These are phyloP conservation scores for Anthopleura xanthogrammica DNA, from an alignment of 92 coral and sea anemone genomes.

Conservation along the genomic window DNA sequence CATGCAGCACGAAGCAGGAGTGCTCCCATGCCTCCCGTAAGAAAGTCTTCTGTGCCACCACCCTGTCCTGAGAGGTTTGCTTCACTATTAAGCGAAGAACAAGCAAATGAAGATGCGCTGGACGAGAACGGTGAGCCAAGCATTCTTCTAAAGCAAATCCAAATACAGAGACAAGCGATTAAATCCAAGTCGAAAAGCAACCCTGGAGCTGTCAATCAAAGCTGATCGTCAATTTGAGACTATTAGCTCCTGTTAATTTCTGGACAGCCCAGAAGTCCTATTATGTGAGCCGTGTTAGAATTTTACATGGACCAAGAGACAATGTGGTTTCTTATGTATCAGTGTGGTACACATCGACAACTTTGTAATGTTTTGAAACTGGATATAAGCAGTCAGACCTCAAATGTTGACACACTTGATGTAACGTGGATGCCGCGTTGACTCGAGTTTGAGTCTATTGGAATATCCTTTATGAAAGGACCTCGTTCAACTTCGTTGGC, in stretches of 20 bases:
- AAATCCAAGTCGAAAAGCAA: constrained; percentile 32
- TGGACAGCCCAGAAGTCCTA: not conserved
- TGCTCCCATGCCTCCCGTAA: constrained; percentile 88
- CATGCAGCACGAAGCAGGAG: constrained; percentile 91
- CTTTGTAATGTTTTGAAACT: not conserved
- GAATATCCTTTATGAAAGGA: not conserved
- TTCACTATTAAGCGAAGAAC: constrained; percentile 32
- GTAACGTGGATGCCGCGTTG: not conserved
- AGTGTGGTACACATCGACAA: not conserved
- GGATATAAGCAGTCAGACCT: not conserved
- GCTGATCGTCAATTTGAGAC: constrained; percentile 18
- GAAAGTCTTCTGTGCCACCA: constrained; percentile 84
- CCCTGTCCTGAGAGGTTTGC: constrained; percentile 57
- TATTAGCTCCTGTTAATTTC: not conserved
- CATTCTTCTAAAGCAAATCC: constrained; percentile 64
- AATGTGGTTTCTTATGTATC: not conserved
- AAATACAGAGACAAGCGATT: constrained; percentile 69
- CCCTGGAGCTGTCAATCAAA: constrained; percentile 27
- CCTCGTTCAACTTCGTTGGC: not conserved
- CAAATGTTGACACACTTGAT: not conserved
- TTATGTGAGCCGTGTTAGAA: not conserved
- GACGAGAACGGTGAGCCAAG: constrained; percentile 34
- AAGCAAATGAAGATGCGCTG: constrained; percentile 3
- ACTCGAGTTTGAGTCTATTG: not conserved
- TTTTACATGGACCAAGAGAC: not conserved